Evolutionary conservation across 2,113 vertebrate genomes (phyloP).

Genomic region (Enhydra lutris): DNA sequence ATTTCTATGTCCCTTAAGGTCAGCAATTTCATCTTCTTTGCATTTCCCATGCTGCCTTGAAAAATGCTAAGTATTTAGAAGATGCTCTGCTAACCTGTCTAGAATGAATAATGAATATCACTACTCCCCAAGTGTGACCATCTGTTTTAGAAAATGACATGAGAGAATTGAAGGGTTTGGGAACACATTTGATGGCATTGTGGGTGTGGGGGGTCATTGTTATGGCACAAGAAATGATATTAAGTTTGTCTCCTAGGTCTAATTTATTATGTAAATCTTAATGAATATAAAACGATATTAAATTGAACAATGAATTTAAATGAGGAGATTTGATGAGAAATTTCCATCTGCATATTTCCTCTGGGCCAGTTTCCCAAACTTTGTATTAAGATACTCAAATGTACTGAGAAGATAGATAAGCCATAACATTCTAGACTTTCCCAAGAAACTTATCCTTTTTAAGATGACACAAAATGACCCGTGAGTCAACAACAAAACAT

Average conservation of each 20-base stretch:
- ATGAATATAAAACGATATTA: constrained; percentile 53
- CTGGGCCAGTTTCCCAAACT: neutral
- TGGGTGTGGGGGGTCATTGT: neutral
- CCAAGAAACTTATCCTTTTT: neutral
- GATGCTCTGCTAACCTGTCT: neutral
- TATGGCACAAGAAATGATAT: constrained; percentile 29
- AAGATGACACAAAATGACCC: neutral
- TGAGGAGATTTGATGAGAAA: constrained; percentile 46
- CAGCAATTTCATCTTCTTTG: constrained; percentile 24
- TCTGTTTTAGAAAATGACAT: constrained; percentile 45
- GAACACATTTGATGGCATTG: neutral
- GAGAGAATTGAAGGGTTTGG: neutral
- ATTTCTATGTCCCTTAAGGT: neutral
- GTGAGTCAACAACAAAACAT: neutral
- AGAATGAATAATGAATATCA: constrained; percentile 50
- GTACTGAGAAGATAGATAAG: neutral
- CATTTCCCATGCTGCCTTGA: neutral
- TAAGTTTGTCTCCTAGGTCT: constrained; percentile 19
- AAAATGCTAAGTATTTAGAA: constrained; percentile 41
- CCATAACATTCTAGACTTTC: neutral
- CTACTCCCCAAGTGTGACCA: constrained; percentile 7
- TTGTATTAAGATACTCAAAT: neutral
- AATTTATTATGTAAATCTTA: constrained; percentile 59
- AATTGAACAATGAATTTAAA: constrained; percentile 59
- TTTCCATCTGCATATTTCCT: constrained; percentile 40